Percentiles rank a stretch among this genome's conserved stretches.
These are phyloP conservation scores for Bombus soroeensis DNA, from an alignment of 1,140 invertebrate species.

Conservation along the genomic window DNA sequence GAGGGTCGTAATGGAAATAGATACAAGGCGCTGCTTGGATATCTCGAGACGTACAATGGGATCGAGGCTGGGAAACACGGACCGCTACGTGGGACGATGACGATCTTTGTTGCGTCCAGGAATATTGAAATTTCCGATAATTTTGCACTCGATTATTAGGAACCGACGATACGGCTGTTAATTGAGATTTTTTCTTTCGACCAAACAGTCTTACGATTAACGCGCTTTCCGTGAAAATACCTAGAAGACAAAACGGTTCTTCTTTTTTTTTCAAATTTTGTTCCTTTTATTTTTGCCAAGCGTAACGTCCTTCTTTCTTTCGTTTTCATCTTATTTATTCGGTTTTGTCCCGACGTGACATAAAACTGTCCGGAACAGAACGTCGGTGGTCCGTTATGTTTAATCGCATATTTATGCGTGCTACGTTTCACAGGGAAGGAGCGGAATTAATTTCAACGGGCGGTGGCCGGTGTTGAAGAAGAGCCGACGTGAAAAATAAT, in stretches of 20 bases:
- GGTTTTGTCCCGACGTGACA: not conserved
- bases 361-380: conserved; percentile 30
- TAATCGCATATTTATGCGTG: conserved; percentile 33
- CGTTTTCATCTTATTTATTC: too few species aligned
- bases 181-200: not conserved
- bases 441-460: not conserved
- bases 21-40: conserved; percentile 20
- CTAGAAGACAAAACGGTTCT: too few species aligned
- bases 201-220: too few species aligned
- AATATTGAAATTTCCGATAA: not conserved
- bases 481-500: not conserved
- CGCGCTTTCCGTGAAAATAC: too few species aligned
- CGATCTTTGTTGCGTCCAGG: not conserved
- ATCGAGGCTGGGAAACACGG: not conserved
- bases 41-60: conserved; percentile 7
- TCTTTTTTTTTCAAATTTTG: too few species aligned
- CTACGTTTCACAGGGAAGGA: conserved; percentile 1
- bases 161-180: too few species aligned
- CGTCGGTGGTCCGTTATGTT: conserved; percentile 13
- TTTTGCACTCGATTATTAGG: not conserved
- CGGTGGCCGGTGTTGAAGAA: not conserved
- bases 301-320: too few species aligned
- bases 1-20: conserved; percentile 39
- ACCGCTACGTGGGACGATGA: not conserved
- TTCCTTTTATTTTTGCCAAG: too few species aligned